Conservation (phyloP, 37 sponge, comb jelly and placozoan genomes). For the Geodia barretti region DNA sequence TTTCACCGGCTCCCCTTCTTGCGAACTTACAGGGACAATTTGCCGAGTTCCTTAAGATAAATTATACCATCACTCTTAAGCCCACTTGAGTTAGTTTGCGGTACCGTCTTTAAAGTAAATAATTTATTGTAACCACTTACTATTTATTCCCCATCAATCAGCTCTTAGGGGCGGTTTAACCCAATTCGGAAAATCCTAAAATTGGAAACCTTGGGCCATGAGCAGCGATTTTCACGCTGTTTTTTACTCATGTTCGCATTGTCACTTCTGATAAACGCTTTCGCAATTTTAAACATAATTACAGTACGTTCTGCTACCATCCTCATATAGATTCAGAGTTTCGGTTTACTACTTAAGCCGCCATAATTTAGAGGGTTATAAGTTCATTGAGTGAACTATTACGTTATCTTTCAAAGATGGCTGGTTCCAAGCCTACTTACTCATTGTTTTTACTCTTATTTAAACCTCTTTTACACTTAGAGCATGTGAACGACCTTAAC, state of each 20-base stretch:
- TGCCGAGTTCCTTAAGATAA: conserved; percentile 93
- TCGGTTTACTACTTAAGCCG: conserved; percentile 75
- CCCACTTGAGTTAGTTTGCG: conserved; percentile 81
- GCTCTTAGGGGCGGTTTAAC: conserved; percentile 79
- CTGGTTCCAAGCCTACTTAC: conserved; percentile 93
- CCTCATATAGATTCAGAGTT: conserved; percentile 54
- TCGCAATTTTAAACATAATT: conserved; percentile 36
- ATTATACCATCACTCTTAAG: conserved; percentile 65
- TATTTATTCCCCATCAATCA: conserved; percentile 18
- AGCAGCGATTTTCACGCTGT: conserved; percentile 81
- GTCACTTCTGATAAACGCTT: conserved; percentile 79
- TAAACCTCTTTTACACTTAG: conserved; percentile 67
- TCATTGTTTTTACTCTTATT: conserved; percentile 45
- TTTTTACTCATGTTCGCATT: conserved; percentile 94
- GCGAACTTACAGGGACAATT: conserved; percentile 82
- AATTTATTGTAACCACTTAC: conserved; percentile 35
- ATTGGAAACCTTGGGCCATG: conserved; percentile 86
- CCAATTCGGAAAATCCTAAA: conserved; percentile 73
- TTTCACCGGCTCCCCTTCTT: conserved; percentile 56
- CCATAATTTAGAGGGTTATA: conserved; percentile 62
- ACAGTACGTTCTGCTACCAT: conserved; percentile 90
- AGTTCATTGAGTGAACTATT: conserved; percentile 74
- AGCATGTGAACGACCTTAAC: conserved; percentile 64
- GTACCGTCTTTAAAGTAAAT: conserved; percentile 43
- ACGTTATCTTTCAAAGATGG: conserved; percentile 91